Evolutionary conservation across 2,797 vertebrate species (phyloP).

Genomic region (Pterois miles): DNA sequence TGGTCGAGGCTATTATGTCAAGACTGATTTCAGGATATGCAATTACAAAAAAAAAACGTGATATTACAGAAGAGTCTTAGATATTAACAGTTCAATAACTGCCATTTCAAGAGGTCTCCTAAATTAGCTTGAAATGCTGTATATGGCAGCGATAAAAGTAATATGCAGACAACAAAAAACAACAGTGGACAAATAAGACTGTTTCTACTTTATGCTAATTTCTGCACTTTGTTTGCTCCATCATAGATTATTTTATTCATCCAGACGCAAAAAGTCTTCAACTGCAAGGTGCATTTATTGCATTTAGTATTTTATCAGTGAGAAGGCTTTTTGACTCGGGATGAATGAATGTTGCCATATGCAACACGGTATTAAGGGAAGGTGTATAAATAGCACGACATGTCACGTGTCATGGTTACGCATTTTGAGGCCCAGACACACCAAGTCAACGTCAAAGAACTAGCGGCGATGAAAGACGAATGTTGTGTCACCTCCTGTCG

Average conservation of each 20-base stretch:
- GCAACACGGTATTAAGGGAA: no score
- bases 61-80: background rate
- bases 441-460: no score
- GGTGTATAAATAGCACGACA: no score
- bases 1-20: no score
- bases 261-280: background rate
- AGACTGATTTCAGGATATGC: background rate
- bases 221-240: slow-evolving; percentile 7
- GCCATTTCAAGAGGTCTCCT: background rate
- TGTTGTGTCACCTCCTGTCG: no score
- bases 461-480: no score
- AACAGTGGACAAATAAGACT: no score
- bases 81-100: background rate
- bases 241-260: slow-evolving; percentile 3
- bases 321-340: slow-evolving; percentile 3
- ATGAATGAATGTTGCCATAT: slow-evolving; percentile 7
- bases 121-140: background rate
- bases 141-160: background rate
- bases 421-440: no score
- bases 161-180: background rate
- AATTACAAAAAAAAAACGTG: background rate
- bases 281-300: background rate
- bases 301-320: background rate
- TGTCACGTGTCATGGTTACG: no score
- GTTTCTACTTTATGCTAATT: slow-evolving; percentile 9